Base-by-base conservation (phyloP, 2,888 invertebrate species). In the Agrilus mali region DNA sequence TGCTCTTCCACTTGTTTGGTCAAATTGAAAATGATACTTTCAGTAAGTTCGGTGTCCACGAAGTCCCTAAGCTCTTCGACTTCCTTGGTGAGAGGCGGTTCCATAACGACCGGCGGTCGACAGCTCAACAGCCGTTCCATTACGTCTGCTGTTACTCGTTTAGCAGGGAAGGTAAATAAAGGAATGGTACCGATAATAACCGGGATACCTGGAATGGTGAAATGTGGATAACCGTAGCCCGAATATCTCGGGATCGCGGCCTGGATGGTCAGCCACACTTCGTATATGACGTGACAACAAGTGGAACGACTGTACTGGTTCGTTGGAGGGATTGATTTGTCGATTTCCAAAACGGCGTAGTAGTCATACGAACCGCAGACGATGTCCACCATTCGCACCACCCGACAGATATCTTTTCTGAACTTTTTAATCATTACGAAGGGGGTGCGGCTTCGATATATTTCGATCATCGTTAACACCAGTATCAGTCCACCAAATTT, bases 121-220 rank as follows among this genome's bases (percentile, higher is more conserved):
- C 45, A 40, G 14, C 43, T 38, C 27, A 50, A 43, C 14, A 55
- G 32, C 3, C 45, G 46, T 20, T 42, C 47, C 48, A 56, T 54
- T 14, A 57, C 52, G n/a, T 48, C 40, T 8, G 49, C 43, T n/a
- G 53, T 56, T 4, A 58, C 46, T 38, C 49, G 47, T 16, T 50
- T 44, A 15, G 44, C 47, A 42, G 55, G 45, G 50, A 50, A 59
- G 15, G 50, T 43, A 38, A 39, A 40, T 10, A 57, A 20, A 14
- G 59, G 57, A 36, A 52, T 46, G 7, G 55, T 58, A 5, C 59
- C 59, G 33, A 59, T 51, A 20, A 59, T 55, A 13, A 59, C 40
- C 4, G 59, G 55, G 27, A 57, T 54, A 6, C 55, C 57, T 0
- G 56, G 56, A 4, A 55, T 49, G 33, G 56, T 53, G 10, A 57